These are phyloP conservation scores for Rattus rattus DNA, from an alignment of 2,113 vertebrate genomes.

Conservation along the genomic window DNA sequence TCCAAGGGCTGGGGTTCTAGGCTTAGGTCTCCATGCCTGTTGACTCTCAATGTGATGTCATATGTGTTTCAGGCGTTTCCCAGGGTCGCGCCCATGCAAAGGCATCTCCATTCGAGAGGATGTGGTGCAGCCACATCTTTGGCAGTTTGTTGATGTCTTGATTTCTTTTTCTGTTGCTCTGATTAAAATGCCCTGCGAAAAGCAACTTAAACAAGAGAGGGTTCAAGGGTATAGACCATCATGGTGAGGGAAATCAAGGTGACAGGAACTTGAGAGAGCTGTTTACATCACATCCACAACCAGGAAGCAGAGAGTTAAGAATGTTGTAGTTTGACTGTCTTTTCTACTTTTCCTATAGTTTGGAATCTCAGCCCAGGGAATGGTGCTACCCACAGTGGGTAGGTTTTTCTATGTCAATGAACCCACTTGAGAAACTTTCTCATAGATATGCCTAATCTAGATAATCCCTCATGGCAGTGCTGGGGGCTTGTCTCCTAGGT, in stretches of 20 bases:
- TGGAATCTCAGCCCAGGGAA: background rate
- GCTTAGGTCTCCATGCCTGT: background rate
- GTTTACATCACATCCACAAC: background rate
- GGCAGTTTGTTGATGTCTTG: background rate
- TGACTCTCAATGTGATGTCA: background rate
- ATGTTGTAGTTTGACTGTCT: background rate
- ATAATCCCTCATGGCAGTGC: background rate
- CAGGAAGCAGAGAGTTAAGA: background rate
- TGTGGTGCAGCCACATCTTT: background rate
- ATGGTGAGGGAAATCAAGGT: background rate
- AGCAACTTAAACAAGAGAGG: background rate
- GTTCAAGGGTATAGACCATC: background rate
- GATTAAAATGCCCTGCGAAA: background rate
- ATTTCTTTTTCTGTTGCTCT: background rate
- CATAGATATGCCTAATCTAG: background rate
- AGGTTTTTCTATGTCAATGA: background rate
- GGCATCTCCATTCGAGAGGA: rapidly evolving
- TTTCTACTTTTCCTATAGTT: background rate
- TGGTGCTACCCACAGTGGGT: background rate
- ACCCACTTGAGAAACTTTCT: background rate
- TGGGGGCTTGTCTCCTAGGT: too few relatives aligned
- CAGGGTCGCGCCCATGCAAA: rapidly evolving
- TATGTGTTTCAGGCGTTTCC: background rate
- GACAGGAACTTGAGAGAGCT: too few relatives aligned
- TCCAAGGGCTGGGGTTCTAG: background rate